phyloP scores from a whole-genome alignment of 2,797 vertebrate genomes.

The Fringilla coelebs region DNA sequence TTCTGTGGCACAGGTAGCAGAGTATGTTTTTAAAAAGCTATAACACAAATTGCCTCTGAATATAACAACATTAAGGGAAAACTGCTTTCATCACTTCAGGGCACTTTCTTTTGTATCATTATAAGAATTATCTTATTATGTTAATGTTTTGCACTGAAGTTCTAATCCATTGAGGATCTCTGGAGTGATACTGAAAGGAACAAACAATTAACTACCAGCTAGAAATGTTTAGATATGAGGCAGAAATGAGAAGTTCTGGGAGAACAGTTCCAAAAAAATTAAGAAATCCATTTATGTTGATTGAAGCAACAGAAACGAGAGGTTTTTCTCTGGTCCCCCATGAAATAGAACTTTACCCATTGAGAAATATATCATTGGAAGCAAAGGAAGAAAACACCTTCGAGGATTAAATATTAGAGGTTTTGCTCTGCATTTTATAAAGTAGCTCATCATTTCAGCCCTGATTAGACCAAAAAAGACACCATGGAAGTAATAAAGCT shows the following conservation, averaged over 20 bases:
- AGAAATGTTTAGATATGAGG: background rate
- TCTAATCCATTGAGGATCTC: conserved; percentile 6
- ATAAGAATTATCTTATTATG: conserved; percentile 1
- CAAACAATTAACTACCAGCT: background rate
- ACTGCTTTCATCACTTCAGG: background rate
- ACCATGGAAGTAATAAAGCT: background rate
- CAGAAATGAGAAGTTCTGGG: background rate
- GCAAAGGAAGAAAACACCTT: background rate
- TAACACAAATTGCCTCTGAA: background rate
- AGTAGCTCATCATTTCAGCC: background rate
- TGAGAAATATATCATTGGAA: background rate
- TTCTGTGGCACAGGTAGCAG: background rate
- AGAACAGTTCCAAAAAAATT: background rate
- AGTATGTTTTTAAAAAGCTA: background rate
- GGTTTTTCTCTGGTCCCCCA: background rate
- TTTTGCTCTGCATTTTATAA: background rate
- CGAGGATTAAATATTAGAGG: background rate
- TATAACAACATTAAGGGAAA: background rate
- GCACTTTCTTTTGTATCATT: background rate
- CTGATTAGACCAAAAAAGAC: background rate
- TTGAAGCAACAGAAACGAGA: background rate
- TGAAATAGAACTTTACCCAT: background rate
- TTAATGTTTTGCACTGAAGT: background rate
- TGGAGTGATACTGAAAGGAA: background rate
- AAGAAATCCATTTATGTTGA: background rate